Conservation (phyloP, 2,113 vertebrate species). For the Maccullochella peelii region DNA sequence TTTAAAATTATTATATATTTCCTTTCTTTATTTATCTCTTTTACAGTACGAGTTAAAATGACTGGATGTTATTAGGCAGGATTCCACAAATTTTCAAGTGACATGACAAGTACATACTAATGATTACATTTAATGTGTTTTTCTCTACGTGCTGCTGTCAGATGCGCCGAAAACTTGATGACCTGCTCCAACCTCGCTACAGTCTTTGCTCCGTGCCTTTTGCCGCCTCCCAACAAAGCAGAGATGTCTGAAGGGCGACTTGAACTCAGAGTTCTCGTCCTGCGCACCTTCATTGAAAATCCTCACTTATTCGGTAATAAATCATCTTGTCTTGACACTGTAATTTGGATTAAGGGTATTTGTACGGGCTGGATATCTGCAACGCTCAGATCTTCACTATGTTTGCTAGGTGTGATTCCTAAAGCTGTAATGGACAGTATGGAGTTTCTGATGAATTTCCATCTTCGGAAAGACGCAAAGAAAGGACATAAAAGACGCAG, state of each 20-base stretch:
- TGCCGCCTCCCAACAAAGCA: constrained; percentile 85
- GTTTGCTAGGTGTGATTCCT: constrained; percentile 87
- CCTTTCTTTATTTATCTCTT: not conserved
- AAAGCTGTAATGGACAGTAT: constrained; percentile 87
- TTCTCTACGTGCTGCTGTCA: constrained; percentile 60
- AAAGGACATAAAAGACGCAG: constrained; percentile 81
- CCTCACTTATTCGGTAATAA: constrained; percentile 87
- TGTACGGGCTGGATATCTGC: not conserved
- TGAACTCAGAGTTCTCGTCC: constrained; percentile 87
- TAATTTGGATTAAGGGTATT: fast-evolving
- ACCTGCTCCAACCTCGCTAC: constrained; percentile 91
- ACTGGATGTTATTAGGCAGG: not conserved
- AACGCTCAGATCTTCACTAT: not conserved
- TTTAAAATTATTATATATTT: no score
- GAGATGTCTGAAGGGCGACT: constrained; percentile 89
- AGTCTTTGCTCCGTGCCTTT: constrained; percentile 91
- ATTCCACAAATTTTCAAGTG: not conserved
- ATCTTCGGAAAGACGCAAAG: constrained; percentile 70
- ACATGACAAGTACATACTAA: no score
- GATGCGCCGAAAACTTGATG: constrained; percentile 92
- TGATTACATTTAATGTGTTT: not conserved
- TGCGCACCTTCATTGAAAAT: constrained; percentile 88
- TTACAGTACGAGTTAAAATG: not conserved
- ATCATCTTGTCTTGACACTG: not conserved
- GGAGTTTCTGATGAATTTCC: constrained; percentile 84